Percentiles rank a stretch among this genome's conserved stretches.
Evolutionary conservation across 2,797 vertebrate species (phyloP).

Genomic region (Clarias pachynema): DNA sequence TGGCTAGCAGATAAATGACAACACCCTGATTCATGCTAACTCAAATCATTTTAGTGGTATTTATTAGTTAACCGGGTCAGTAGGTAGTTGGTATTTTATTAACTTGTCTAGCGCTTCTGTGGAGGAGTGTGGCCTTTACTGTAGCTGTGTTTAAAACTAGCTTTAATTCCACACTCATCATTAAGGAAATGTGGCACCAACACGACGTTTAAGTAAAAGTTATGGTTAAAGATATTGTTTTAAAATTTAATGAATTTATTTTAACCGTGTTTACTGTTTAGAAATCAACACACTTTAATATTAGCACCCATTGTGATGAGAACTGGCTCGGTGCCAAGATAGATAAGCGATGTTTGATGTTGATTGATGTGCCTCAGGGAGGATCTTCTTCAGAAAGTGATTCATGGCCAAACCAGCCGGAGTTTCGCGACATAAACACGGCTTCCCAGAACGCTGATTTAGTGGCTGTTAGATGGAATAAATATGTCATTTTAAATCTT

Average conservation of each 20-base stretch:
- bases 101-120: background rate
- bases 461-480: background rate
- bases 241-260: background rate
- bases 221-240: background rate
- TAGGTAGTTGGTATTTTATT: background rate
- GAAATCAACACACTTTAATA: background rate
- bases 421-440: background rate
- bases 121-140: background rate
- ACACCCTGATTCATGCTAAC: background rate
- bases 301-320: background rate
- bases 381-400: conserved; percentile 2
- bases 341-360: background rate
- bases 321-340: background rate
- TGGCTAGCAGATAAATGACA: background rate
- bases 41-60: background rate
- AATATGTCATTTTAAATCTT: background rate
- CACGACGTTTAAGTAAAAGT: background rate
- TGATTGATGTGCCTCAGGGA: background rate
- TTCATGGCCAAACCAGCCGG: background rate
- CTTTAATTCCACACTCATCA: background rate
- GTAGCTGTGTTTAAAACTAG: background rate
- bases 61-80: background rate
- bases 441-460: background rate
- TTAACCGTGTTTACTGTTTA: background rate
- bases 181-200: background rate